Base-by-base conservation (phyloP, 2,888 invertebrate genomes). In the Quadroppia sp. region DNA sequence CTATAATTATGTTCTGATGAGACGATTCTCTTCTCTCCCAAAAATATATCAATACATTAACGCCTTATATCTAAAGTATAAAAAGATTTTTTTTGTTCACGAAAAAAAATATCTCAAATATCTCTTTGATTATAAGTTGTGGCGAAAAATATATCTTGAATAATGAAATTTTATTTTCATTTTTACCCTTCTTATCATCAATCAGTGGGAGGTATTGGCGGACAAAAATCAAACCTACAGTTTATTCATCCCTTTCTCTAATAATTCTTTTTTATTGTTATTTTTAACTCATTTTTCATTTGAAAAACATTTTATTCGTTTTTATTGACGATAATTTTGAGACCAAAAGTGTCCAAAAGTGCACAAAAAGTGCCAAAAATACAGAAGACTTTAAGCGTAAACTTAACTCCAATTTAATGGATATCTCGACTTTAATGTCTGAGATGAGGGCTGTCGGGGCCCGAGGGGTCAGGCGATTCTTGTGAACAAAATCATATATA, bases 1-100 rank as follows among this genome's bases (percentile, higher is more conserved):
- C 23, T 67, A 20, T 67, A 67, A 67, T 67, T 67, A 67, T 32
- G 40, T 40, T 42, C 25, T 67, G 67, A 67, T 67, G 67, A 67
- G 36, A 23, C 67, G 40, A 67, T 23, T 32, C 6, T 15, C 42
- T 42, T 64, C 42, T 23, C 20, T 7, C 17, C 28, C 30, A 48
- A n/a, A 48, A 6, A n/a, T 20, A 2, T 30, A 23, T 67, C n/a
- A 20, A 13, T 40, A 20, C 32, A 61, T 61, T 61, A 61, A 61
- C 61, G 61, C 61, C 40, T n/a, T 67, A 40, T 67, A 15, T 36
- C 36, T 40, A 20, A 42, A 36, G 42, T 25, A 15, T 20, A 61
- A n/a, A n/a, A n/a, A n/a, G n/a, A n/a, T n/a, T n/a, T n/a, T n/a
- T n/a, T 61, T 20, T 6, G 32, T n/a, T n/a, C n/a, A n/a, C n/a